Base-by-base conservation (phyloP, 2,797 vertebrate species). In the Synaphobranchus kaupii region DNA sequence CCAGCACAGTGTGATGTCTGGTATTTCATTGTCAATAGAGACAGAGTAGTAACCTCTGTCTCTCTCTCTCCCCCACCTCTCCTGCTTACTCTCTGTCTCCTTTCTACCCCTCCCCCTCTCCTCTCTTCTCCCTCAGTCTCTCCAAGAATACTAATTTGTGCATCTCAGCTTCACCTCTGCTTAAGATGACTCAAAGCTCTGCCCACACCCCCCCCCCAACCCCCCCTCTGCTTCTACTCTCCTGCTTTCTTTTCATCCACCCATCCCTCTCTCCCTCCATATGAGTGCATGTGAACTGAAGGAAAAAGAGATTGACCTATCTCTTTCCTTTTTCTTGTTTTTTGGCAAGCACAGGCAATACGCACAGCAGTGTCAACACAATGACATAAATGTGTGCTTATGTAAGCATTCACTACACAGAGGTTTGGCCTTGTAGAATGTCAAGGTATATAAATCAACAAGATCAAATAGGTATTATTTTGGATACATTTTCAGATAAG, bases 131-230 rank as follows among this genome's bases (percentile, higher is more conserved):
- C 78, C 78, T 81, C 44, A 3, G 20, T 81, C 78, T 81, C 78
- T 81, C 47, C 78, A 81, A 81, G 78, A 81, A 81, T 81, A 81
- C 78, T 81, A 81, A 81, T 81, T 81, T 48, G 78, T 81, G 47
- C 20, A 50, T 48, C 44, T 81, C 78, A 81, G 78, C 44, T 48
- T 81, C 71, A 20, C 82, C 44, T 71, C 91, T 92, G 89, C 91
- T 91, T 88, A 86, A 84, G 85, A 85, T 58, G 89, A 87, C 86
- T 90, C 86, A 86, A 84, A 76, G 76, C 90, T 44, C 81, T 73
- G 56, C 88, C 80, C 39, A 39, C 39, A 39, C 60, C 76, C 56
- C 48, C 81, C 86, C 80, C 85, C 58, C n/a, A n/a, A n/a, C 85
- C 85, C 48, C 76, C 84, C 88, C 80, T 84, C 78, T 25, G 44